phyloP scores from a whole-genome alignment of 1,140 invertebrate genomes.

The Oryctes rhinoceros region DNA sequence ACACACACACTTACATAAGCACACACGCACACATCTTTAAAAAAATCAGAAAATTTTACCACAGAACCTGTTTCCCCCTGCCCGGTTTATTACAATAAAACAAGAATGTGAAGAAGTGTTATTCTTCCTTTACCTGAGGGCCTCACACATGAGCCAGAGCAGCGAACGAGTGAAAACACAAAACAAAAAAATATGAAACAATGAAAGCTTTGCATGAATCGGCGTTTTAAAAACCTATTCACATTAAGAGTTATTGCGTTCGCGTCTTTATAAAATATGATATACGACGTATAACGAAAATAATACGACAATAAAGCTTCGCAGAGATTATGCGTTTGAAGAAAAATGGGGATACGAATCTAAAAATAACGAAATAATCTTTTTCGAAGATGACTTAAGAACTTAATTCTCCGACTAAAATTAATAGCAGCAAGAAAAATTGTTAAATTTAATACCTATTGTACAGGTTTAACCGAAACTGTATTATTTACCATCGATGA shows the following conservation, averaged over 20 bases:
- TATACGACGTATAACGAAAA: constrained; percentile 29
- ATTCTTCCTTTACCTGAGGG: constrained; percentile 40
- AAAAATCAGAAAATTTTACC: constrained; percentile 37
- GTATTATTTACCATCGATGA: too few relatives aligned
- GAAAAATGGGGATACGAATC: not conserved
- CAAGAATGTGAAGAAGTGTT: constrained; percentile 38
- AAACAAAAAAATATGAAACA: constrained; percentile 39
- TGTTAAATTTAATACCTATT: too few relatives aligned
- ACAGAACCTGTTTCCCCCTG: constrained; percentile 31
- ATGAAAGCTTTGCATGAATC: constrained; percentile 41
- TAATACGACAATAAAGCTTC: constrained; percentile 38
- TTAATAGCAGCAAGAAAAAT: too few relatives aligned
- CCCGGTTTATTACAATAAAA: constrained; percentile 37
- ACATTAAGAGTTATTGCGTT: constrained; percentile 23
- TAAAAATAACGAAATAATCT: not conserved
- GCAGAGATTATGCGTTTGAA: not conserved
- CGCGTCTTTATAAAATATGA: constrained; percentile 27
- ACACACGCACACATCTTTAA: constrained; percentile 5
- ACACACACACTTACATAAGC: not conserved
- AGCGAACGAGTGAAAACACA: constrained; percentile 30
- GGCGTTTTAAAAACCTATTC: constrained; percentile 31
- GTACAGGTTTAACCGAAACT: too few relatives aligned
- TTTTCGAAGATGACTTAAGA: too few relatives aligned
- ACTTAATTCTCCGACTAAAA: too few relatives aligned
- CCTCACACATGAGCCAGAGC: constrained; percentile 21